These are phyloP conservation scores for Limonius californicus DNA, from an alignment of 1,140 invertebrate species.

Conservation along the genomic window DNA sequence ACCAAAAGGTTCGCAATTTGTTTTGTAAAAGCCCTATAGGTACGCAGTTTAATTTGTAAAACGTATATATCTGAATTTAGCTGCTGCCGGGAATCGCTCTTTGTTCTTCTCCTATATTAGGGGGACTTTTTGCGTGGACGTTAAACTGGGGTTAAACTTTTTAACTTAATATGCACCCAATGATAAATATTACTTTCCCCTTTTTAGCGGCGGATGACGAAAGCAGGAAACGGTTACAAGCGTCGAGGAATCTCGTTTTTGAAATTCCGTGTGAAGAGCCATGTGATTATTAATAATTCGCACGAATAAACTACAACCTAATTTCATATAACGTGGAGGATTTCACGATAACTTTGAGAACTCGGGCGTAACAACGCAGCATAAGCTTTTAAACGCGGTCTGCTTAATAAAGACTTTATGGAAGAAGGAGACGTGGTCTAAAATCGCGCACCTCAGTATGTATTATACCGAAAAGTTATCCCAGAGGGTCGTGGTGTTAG, in stretches of 20 bases:
- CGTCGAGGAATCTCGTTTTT: too few species aligned
- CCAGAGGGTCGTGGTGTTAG: constrained; percentile 20
- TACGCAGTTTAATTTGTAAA: constrained; percentile 7
- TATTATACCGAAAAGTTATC: constrained; percentile 22
- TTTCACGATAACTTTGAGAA: constrained; percentile 7
- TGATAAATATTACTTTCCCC: background rate
- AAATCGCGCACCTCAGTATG: background rate
- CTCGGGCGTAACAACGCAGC: background rate
- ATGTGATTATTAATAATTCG: background rate
- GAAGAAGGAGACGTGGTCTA: background rate
- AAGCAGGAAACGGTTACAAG: too few species aligned
- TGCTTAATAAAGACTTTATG: constrained; percentile 5
- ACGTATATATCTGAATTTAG: constrained; percentile 10
- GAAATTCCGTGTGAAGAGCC: background rate
- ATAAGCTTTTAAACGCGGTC: constrained; percentile 2
- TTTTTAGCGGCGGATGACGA: background rate
- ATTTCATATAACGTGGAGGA: background rate
- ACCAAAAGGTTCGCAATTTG: background rate
- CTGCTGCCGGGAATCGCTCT: background rate
- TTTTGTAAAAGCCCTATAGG: constrained; percentile 4
- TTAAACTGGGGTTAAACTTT: too few species aligned
- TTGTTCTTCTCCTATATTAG: background rate
- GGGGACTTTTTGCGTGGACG: too few species aligned
- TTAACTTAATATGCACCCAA: too few species aligned
- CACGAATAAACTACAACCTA: background rate